Conservation (phyloP, 2,888 invertebrate genomes). For the Margaritifera margaritifera region DNA sequence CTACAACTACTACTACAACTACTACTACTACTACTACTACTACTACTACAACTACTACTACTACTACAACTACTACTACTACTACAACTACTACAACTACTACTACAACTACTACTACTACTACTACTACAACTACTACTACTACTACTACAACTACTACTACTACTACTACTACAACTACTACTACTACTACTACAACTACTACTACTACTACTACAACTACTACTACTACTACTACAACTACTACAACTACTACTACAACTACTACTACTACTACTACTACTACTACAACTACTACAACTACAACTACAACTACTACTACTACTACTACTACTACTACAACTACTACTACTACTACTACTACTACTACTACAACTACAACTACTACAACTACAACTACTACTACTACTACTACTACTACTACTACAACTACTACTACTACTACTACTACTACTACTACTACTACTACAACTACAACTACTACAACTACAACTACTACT, state of each 20-base stretch:
- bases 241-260: neutral
- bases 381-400: neutral
- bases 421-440: neutral
- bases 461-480: neutral
- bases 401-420: neutral
- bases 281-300: conserved; percentile 4
- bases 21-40: neutral
- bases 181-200: conserved; percentile 2
- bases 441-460: neutral
- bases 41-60: conserved; percentile 5
- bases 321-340: neutral
- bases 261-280: conserved; percentile 3
- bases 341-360: conserved; percentile 9
- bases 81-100: neutral
- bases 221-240: conserved; percentile 4
- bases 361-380: neutral
- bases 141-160: conserved; percentile 9
- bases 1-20: neutral
- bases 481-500: neutral
- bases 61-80: neutral
- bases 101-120: neutral
- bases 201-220: neutral
- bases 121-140: conserved; percentile 5
- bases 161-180: neutral
- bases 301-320: conserved; percentile 5